Evolutionary conservation across 64 coral and sea anemone species (phyloP).

Genomic region (Anthopleura sola): DNA sequence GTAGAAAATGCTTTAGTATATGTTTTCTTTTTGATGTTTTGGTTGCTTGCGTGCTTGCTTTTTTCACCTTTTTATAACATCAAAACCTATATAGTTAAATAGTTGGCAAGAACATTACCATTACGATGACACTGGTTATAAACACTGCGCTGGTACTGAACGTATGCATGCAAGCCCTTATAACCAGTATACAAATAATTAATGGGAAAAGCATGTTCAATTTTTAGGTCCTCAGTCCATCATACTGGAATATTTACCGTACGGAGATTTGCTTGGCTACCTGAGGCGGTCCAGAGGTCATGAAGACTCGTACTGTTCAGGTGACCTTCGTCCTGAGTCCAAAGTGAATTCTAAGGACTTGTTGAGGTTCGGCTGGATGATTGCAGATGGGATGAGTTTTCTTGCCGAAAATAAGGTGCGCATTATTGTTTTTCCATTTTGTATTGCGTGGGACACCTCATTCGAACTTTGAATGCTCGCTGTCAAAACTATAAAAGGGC

Average conservation of each 20-base stretch:
- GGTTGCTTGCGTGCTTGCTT: no score
- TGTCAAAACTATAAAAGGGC: no score
- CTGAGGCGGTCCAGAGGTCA: constrained; percentile 70
- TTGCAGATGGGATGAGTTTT: constrained; percentile 78
- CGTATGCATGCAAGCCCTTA: no score
- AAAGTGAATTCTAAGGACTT: constrained; percentile 51
- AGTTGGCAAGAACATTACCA: no score
- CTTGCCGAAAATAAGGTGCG: constrained; percentile 71
- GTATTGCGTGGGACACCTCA: not conserved
- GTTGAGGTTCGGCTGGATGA: constrained; percentile 78
- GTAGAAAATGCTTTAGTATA: no score
- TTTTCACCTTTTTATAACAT: no score
- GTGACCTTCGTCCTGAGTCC: constrained; percentile 52
- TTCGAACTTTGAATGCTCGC: no score
- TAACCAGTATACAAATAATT: no score
- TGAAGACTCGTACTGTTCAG: constrained; percentile 56
- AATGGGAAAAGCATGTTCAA: not conserved
- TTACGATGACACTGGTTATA: no score
- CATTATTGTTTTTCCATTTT: not conserved
- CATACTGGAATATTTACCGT: constrained; percentile 70
- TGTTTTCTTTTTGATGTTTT: no score
- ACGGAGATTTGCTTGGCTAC: constrained; percentile 79
- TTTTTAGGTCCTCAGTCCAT: constrained; percentile 21
- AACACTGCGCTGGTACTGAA: no score
- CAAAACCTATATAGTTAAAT: no score